phyloP scores from a whole-genome alignment of 1,140 invertebrate genomes.

The Eriocheir sinensis region DNA sequence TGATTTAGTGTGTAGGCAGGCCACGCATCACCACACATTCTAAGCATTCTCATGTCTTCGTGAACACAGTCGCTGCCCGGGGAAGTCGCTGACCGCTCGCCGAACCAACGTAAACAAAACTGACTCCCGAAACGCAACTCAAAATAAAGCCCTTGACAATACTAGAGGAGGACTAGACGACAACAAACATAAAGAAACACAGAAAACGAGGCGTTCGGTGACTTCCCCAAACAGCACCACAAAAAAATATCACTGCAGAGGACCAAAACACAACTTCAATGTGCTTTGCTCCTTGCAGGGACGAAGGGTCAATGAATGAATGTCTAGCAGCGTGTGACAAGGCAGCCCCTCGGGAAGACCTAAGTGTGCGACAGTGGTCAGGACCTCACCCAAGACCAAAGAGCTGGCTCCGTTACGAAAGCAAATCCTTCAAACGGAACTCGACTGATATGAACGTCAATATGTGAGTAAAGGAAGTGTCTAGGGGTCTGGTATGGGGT shows the following conservation, averaged over 20 bases:
- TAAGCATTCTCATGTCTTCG: slow-evolving; percentile 36
- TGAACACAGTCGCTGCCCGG: slow-evolving; percentile 52
- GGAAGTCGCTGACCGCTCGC: slow-evolving; percentile 56
- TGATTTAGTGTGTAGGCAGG: too few relatives aligned
- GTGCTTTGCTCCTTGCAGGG: not conserved
- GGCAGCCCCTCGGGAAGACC: not conserved
- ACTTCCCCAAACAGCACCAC: not conserved
- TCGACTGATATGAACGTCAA: too few relatives aligned
- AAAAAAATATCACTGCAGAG: not conserved
- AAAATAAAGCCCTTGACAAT: too few relatives aligned
- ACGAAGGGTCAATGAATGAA: not conserved
- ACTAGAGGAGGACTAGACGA: too few relatives aligned
- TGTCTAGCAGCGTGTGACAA: not conserved
- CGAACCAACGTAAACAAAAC: not conserved
- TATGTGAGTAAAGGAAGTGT: too few relatives aligned
- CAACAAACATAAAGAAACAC: not conserved
- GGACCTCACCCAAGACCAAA: too few relatives aligned
- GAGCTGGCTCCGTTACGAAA: too few relatives aligned
- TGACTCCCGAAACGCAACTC: too few relatives aligned
- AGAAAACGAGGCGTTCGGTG: not conserved
- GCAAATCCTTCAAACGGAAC: too few relatives aligned
- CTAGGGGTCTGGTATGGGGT: not conserved
- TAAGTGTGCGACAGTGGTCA: not conserved
- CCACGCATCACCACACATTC: too few relatives aligned
- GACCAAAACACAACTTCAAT: not conserved